phyloP scores from a whole-genome alignment of 64 coral and sea anemone species.

The Cladopsammia gracilis region DNA sequence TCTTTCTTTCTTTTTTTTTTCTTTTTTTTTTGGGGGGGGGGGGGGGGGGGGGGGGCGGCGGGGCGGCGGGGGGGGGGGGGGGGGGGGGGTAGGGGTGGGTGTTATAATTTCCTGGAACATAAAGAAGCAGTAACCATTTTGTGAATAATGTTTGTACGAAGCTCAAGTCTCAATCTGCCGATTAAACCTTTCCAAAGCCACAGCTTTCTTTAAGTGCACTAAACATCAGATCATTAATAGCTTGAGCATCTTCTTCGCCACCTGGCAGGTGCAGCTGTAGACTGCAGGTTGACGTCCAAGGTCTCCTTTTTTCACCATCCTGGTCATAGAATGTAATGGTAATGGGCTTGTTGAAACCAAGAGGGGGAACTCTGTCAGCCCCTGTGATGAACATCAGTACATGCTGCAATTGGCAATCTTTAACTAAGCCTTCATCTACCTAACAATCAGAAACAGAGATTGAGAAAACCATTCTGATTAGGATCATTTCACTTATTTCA shows the following conservation, averaged over 20 bases:
- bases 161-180: background rate
- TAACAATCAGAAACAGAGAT: background rate
- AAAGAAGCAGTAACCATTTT: background rate
- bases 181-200: too few relatives aligned
- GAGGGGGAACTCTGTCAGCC: background rate
- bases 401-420: background rate
- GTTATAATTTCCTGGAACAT: background rate
- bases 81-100: too few relatives aligned
- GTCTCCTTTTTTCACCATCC: too few relatives aligned
- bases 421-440: background rate
- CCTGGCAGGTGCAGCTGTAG: slow-evolving; percentile 21
- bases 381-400: slow-evolving; percentile 47
- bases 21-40: too few relatives aligned
- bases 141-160: background rate
- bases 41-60: too few relatives aligned
- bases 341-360: background rate
- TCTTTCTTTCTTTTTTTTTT: too few relatives aligned
- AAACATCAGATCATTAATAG: background rate
- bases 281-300: slow-evolving; percentile 45
- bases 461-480: background rate
- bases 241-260: background rate
- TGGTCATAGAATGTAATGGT: background rate
- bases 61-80: too few relatives aligned
- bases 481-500: background rate
- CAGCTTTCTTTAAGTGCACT: too few relatives aligned